Percentiles rank a stretch among this genome's conserved stretches.
Evolutionary conservation across 2,113 vertebrate species (phyloP).

Genomic region (Apteryx owenii): DNA sequence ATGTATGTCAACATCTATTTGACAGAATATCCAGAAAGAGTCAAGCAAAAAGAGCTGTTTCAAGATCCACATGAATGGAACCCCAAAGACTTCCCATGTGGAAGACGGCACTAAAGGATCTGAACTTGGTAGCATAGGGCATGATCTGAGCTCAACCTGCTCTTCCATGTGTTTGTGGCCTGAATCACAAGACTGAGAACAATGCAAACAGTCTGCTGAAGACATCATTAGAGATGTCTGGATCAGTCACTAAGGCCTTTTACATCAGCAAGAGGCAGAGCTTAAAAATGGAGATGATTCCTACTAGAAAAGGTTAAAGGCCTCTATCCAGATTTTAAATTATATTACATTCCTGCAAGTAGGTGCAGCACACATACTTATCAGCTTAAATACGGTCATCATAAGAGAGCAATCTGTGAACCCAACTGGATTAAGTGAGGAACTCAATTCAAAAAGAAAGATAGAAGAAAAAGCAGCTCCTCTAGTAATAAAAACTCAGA

Average conservation of each 20-base stretch:
- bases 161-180: not conserved
- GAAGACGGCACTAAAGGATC: not conserved
- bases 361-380: not conserved
- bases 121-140: not conserved
- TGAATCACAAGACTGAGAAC: not conserved
- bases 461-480: not conserved
- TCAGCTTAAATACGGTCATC: not conserved
- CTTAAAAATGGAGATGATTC: not conserved
- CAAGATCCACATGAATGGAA: not conserved
- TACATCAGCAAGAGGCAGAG: not conserved
- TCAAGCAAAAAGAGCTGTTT: not conserved
- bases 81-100: accelerated
- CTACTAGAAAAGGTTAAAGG: not conserved
- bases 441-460: not conserved
- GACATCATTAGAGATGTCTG: not conserved
- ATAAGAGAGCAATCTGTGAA: not conserved
- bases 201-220: not conserved
- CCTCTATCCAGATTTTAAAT: not conserved
- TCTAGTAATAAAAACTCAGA: not conserved
- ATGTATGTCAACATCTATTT: not conserved
- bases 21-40: not conserved
- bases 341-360: not conserved
- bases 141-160: accelerated
- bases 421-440: not conserved
- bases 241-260: not conserved